A percentile compares a stretch with the other conserved stretches of the same genome.
Conservation (phyloP, 2,797 vertebrate genomes). For the Clarias platycephalus region DNA sequence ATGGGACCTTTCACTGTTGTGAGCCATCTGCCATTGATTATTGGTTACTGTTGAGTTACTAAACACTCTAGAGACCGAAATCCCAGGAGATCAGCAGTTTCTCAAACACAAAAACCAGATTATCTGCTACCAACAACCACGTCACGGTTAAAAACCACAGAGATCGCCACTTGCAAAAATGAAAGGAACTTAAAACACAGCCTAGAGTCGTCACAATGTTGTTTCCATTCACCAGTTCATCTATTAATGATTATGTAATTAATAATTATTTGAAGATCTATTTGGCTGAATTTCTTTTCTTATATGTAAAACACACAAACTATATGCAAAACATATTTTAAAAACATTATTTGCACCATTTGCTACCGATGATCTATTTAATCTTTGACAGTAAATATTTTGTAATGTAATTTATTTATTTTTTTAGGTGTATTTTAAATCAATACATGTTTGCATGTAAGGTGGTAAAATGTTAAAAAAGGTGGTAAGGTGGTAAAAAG, state of each 20-base stretch:
- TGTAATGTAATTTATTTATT: too few relatives aligned
- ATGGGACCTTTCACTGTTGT: background rate
- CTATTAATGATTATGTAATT: background rate
- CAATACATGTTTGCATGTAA: too few relatives aligned
- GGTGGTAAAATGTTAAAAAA: too few relatives aligned
- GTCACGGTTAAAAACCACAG: background rate
- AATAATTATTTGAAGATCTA: too few relatives aligned
- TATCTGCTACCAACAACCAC: background rate
- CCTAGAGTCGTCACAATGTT: background rate
- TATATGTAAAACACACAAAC: too few relatives aligned
- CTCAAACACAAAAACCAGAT: background rate
- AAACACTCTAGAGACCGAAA: background rate
- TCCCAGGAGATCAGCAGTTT: background rate
- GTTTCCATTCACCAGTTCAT: background rate
- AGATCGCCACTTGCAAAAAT: background rate
- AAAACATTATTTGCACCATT: too few relatives aligned
- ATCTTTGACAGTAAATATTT: too few relatives aligned
- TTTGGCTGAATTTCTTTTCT: too few relatives aligned
- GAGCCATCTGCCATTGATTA: background rate
- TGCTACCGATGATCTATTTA: too few relatives aligned
- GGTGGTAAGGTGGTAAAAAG: too few relatives aligned
- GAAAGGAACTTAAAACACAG: background rate
- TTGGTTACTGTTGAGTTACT: background rate
- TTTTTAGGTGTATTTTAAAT: too few relatives aligned
- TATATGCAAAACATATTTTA: too few relatives aligned